A percentile compares a stretch with the other conserved stretches of the same genome.
Conservation (phyloP, 2,888 invertebrate species). For the Trypoxylon attenuatum region DNA sequence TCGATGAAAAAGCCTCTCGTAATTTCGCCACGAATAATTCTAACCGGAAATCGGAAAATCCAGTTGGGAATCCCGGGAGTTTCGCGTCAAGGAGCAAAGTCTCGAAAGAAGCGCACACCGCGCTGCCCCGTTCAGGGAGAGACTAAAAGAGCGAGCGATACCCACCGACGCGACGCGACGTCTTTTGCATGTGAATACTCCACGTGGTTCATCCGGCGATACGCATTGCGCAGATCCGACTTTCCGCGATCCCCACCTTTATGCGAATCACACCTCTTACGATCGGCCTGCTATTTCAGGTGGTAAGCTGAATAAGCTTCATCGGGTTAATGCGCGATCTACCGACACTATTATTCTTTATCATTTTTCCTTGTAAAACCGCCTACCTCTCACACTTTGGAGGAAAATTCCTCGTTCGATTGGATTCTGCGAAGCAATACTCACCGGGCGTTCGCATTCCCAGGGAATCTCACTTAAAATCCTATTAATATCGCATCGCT, state of each 20-base stretch:
- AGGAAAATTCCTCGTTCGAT: background rate
- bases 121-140: conserved; percentile 50
- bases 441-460: background rate
- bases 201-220: conserved; percentile 67
- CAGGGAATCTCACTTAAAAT: background rate
- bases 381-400: background rate
- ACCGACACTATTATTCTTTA: background rate
- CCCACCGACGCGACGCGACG: conserved; percentile 39
- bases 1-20: no score
- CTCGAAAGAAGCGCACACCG: conserved; percentile 37
- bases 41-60: no score
- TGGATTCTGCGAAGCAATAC: background rate
- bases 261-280: conserved; percentile 54
- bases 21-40: no score
- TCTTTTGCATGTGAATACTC: conserved; percentile 71
- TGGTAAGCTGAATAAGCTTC: conserved; percentile 1
- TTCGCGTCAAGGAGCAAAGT: background rate
- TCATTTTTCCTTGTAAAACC: background rate
- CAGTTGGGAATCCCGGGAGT: background rate
- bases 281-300: conserved; percentile 37
- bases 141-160: conserved; percentile 55
- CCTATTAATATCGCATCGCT: background rate
- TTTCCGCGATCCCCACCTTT: conserved; percentile 57
- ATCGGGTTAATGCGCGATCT: background rate
- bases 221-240: conserved; percentile 69